A percentile compares a stretch with the other conserved stretches of the same genome.
Conservation (phyloP, 2,888 invertebrate species). For the Xiphydria camelus region DNA sequence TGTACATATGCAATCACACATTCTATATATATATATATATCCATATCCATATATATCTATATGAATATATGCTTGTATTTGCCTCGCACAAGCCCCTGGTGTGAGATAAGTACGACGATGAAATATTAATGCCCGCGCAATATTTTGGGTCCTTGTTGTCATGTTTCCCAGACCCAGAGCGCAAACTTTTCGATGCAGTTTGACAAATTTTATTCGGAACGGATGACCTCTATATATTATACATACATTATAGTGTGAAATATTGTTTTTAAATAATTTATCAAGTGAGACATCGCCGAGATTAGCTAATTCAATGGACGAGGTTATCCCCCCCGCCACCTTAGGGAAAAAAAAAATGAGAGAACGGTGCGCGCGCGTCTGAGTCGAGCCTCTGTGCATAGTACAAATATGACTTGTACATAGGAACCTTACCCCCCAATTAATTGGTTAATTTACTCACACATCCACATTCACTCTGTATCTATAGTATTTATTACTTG, state of each 20-base stretch:
- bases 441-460: conserved; percentile 53
- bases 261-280: conserved; percentile 53
- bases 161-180: conserved; percentile 45
- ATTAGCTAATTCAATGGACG: conserved; percentile 40
- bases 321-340: background rate
- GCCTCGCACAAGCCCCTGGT: conserved; percentile 54
- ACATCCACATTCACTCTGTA: conserved; percentile 56
- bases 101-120: conserved; percentile 35
- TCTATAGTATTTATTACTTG: conserved; percentile 59
- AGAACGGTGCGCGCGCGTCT: conserved; percentile 39
- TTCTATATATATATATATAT: conserved; percentile 16
- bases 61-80: conserved; percentile 23
- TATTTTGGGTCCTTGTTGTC: conserved; percentile 50
- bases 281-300: conserved; percentile 46
- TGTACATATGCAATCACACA: background rate
- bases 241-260: conserved; percentile 52
- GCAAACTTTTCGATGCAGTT: conserved; percentile 38
- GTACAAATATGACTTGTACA: conserved; percentile 59
- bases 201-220: conserved; percentile 44
- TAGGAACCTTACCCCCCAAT: conserved; percentile 37
- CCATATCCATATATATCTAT: background rate
- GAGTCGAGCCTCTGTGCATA: conserved; percentile 47
- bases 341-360: conserved; percentile 35
- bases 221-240: conserved; percentile 46
- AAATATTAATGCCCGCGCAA: conserved; percentile 32